These are phyloP conservation scores for Eupithecia tripunctaria DNA, from an alignment of 2,888 invertebrate species.

Conservation along the genomic window DNA sequence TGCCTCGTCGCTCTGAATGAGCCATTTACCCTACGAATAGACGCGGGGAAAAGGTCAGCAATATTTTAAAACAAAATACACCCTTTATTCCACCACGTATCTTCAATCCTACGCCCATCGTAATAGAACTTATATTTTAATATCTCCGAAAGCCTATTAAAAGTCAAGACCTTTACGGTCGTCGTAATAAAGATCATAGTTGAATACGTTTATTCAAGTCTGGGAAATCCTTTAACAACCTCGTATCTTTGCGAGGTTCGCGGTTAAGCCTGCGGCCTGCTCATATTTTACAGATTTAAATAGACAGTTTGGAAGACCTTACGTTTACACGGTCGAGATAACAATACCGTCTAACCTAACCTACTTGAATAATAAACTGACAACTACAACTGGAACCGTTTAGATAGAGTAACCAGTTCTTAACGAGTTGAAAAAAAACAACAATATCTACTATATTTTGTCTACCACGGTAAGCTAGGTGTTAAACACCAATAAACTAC, in stretches of 20 bases:
- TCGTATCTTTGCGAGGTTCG: conserved; percentile 43
- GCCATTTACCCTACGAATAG: conserved; percentile 42
- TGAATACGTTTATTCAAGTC: conserved; percentile 31
- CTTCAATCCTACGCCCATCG: conserved; percentile 24
- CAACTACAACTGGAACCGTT: conserved; percentile 10
- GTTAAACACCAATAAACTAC: background rate
- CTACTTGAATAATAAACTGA: conserved; percentile 23
- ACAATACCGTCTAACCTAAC: conserved; percentile 18
- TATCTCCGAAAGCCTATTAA: conserved; percentile 27
- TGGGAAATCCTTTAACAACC: conserved; percentile 40
- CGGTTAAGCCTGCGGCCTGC: conserved; percentile 39
- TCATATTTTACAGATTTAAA: conserved; percentile 43
- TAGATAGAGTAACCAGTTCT: conserved; percentile 25
- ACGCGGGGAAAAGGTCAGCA: conserved; percentile 41
- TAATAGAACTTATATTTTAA: conserved; percentile 30
- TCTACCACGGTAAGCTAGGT: background rate
- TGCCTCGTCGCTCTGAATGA: conserved; percentile 35
- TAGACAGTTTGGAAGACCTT: conserved; percentile 29
- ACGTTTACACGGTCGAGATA: conserved; percentile 20
- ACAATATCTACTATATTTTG: background rate
- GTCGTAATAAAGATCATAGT: conserved; percentile 41
- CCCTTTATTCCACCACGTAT: conserved; percentile 32
- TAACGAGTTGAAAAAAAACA: conserved; percentile 13
- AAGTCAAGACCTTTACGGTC: conserved; percentile 22
- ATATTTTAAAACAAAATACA: conserved; percentile 44